A percentile compares a stretch with the other conserved stretches of the same genome.
Evolutionary conservation across 1,140 invertebrate genomes (phyloP).

Genomic region (Trypoxylus dichotomus): DNA sequence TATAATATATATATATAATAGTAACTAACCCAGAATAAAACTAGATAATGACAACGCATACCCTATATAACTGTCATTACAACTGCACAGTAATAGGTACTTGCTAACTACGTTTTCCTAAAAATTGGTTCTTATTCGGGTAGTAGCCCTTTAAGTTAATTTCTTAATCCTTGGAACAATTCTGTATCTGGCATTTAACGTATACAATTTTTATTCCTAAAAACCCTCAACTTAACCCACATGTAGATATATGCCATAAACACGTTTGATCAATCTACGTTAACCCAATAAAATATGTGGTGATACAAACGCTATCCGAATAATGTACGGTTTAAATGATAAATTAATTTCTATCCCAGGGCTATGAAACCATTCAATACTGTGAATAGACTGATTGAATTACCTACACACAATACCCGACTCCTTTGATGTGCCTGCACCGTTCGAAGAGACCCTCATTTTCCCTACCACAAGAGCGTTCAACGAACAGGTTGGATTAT

Average conservation of each 20-base stretch:
- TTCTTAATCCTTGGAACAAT: too few relatives aligned
- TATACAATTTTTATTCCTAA: too few relatives aligned
- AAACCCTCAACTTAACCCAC: too few relatives aligned
- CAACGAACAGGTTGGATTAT: not conserved
- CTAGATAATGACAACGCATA: too few relatives aligned
- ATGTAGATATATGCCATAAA: not conserved
- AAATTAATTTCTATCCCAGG: conserved; percentile 37
- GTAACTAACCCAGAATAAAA: too few relatives aligned
- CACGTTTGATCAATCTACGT: not conserved
- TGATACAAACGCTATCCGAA: conserved; percentile 32
- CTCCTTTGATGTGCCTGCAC: conserved; percentile 34
- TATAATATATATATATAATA: too few relatives aligned
- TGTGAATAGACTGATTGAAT: conserved; percentile 39
- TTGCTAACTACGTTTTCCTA: too few relatives aligned
- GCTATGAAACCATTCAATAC: conserved; percentile 37
- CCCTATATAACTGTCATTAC: too few relatives aligned
- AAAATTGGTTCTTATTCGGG: too few relatives aligned
- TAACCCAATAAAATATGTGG: conserved; percentile 18
- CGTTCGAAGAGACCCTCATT: not conserved
- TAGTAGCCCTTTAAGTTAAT: too few relatives aligned
- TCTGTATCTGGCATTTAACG: too few relatives aligned
- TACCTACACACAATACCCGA: conserved; percentile 35
- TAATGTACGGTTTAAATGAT: conserved; percentile 34
- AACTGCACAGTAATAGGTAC: too few relatives aligned
- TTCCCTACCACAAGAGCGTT: not conserved